A percentile compares a stretch with the other conserved stretches of the same genome.
These are phyloP conservation scores for Drosophila lutescens DNA, from an alignment of 2,888 invertebrate genomes.

Conservation along the genomic window DNA sequence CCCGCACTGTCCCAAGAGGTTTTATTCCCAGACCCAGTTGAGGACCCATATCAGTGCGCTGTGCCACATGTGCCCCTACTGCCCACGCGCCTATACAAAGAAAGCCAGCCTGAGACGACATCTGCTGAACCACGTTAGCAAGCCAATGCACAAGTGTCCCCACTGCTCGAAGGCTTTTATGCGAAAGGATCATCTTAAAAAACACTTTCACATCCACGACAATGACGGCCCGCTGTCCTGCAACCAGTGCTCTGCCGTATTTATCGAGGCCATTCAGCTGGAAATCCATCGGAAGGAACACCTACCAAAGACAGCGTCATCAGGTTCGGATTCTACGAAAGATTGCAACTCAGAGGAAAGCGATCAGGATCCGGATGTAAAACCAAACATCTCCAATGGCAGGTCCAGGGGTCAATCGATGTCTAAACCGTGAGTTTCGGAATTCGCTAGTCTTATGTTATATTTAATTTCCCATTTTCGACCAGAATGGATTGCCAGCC, in stretches of 20 bases:
- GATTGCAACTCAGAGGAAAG: not conserved
- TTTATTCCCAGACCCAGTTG: not conserved
- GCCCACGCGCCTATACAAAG: not conserved
- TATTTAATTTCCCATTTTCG: not conserved
- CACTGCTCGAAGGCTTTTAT: constrained; percentile 1
- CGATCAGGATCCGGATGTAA: not conserved
- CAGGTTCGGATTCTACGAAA: not conserved
- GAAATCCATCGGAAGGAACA: not conserved
- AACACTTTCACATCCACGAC: constrained; percentile 3
- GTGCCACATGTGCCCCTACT: constrained; percentile 1
- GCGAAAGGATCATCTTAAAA: not conserved
- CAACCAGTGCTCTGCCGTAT: not conserved
- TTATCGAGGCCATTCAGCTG: not conserved
- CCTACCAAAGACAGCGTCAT: not conserved
- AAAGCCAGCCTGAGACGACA: not conserved
- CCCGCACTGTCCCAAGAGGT: constrained; percentile 1
- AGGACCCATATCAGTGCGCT: not conserved
- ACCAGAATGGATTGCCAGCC: not conserved
- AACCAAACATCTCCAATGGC: not conserved
- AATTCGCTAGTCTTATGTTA: not conserved
- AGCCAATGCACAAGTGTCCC: not conserved
- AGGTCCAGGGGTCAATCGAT: too few relatives aligned
- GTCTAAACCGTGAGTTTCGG: not conserved
- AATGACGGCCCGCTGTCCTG: not conserved
- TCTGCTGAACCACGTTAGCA: not conserved